Evolutionary conservation across 2,888 invertebrate species (phyloP).

Genomic region (Cheilosia vulpina): DNA sequence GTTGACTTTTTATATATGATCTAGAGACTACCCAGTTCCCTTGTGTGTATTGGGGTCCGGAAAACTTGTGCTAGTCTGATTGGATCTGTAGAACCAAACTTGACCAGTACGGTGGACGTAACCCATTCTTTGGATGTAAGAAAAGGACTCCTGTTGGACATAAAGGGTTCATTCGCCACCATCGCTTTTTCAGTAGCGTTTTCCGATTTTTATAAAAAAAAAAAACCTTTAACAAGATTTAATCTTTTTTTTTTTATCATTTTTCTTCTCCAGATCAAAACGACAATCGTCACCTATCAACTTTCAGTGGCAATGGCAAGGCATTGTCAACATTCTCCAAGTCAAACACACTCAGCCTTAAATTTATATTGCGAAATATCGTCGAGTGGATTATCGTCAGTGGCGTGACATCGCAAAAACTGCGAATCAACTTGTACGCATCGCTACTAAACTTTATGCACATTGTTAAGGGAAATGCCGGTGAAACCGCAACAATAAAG

Average conservation of each 20-base stretch:
- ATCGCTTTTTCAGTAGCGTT: too few species aligned
- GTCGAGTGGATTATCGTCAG: conserved; percentile 93
- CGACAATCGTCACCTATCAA: conserved; percentile 43
- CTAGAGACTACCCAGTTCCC: background rate
- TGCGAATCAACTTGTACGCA: conserved; percentile 94
- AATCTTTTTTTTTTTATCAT: background rate
- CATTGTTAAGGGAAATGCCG: conserved; percentile 85
- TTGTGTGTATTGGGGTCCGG: too few species aligned
- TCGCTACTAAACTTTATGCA: conserved; percentile 92
- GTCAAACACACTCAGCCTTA: conserved; percentile 68
- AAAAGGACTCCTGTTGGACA: too few species aligned
- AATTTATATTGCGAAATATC: conserved; percentile 89
- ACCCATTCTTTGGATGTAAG: too few species aligned
- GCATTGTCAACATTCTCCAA: conserved; percentile 72
- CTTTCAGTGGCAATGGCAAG: conserved; percentile 38
- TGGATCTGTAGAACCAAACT: too few species aligned
- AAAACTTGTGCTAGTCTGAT: too few species aligned
- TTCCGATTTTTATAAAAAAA: background rate
- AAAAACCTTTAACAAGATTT: background rate
- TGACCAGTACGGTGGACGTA: too few species aligned
- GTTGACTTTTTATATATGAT: background rate
- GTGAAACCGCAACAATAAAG: conserved; percentile 77
- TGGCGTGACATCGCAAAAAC: conserved; percentile 91
- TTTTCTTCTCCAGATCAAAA: conserved; percentile 49
- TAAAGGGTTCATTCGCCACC: too few species aligned